Evolutionary conservation across 2,797 vertebrate genomes (phyloP).

Genomic region (Cheirogaleus major): DNA sequence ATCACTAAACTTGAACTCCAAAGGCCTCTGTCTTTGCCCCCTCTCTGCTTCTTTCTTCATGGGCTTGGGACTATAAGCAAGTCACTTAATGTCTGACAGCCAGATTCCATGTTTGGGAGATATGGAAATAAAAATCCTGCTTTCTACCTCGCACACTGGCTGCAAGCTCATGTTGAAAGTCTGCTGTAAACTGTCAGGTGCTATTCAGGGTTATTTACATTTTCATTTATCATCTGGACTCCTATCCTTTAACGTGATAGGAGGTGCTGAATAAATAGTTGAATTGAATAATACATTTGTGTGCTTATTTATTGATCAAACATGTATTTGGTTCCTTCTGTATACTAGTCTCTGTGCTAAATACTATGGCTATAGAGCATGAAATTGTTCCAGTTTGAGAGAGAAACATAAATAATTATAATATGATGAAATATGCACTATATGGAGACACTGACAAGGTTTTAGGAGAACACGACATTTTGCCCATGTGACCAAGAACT

Average conservation of each 20-base stretch:
- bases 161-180: background rate
- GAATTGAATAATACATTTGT: background rate
- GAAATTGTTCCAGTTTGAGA: background rate
- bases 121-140: background rate
- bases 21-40: background rate
- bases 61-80: background rate
- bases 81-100: background rate
- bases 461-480: background rate
- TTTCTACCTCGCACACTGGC: background rate
- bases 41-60: background rate
- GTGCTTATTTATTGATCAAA: background rate
- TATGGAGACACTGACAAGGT: background rate
- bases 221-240: background rate
- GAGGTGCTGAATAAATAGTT: background rate
- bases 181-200: background rate
- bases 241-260: background rate
- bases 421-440: fast-evolving
- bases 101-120: background rate
- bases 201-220: background rate
- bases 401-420: background rate
- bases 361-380: background rate
- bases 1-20: background rate
- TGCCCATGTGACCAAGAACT: background rate
- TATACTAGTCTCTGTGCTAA: background rate
- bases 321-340: background rate